Conservation (phyloP, 2,888 invertebrate genomes). For the Hymenopus coronatus region DNA sequence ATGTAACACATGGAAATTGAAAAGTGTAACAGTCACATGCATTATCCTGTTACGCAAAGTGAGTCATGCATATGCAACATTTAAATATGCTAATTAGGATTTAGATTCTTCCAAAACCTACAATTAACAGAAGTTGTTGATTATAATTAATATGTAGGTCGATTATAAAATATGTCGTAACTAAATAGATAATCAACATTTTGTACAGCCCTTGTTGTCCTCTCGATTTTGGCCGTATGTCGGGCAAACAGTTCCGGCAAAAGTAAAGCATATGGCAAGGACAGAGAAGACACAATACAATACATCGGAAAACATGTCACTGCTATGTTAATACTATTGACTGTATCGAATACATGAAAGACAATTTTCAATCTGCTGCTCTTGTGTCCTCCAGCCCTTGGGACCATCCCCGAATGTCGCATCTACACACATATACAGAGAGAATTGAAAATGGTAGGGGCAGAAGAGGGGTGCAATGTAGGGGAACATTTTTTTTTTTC, state of each 20-base stretch:
- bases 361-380: constrained; percentile 32
- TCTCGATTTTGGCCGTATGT: constrained; percentile 11
- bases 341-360: constrained; percentile 34
- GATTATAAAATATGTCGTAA: no score
- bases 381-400: not conserved
- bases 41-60: no score
- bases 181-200: no score
- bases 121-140: no score
- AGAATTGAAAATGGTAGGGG: not conserved
- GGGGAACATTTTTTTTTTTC: not conserved
- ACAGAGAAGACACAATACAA: constrained; percentile 15
- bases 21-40: no score
- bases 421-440: not conserved
- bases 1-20: no score
- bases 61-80: no score
- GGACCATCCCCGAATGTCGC: not conserved
- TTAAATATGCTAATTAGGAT: no score
- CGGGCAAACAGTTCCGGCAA: constrained; percentile 5
- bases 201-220: not conserved
- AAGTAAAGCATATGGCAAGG: constrained; percentile 22
- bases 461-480: not conserved
- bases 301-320: not conserved
- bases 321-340: constrained; percentile 27
- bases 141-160: no score
- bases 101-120: no score